Evolutionary conservation across 1,140 invertebrate species (phyloP), one percentile per base, ranked within the genome.

Genomic region (Calephelis nemesis): DNA sequence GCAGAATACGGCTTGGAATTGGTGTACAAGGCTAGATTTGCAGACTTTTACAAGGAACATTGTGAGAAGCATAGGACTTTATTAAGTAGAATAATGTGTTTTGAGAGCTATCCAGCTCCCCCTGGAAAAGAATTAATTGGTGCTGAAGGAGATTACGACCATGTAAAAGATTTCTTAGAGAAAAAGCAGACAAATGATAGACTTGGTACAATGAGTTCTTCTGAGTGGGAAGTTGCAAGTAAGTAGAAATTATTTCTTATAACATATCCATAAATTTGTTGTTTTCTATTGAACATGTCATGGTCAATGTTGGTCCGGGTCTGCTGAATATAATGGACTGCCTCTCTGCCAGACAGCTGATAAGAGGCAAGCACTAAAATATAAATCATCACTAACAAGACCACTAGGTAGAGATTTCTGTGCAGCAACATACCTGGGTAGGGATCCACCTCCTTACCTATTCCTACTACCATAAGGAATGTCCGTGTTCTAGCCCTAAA

Each of bases 221-320:
- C 95, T 13, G 98, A 99, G 92, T 99, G 98, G 98, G 98, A 99
- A 92, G 97, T 96, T 66, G 94, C 95, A 70, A 96, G 97, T 97
- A 93, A 96, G 91, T 93, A 77, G 6, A 45, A 7, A 5, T 66
- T 45, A 71, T 70, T 19, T 19, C 15, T 19, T 19, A 19, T 19
- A 19, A 30, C 30, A 30, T 30, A 30, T 30, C 30, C 30, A 30
- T 30, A 30, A 2, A 30, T 30, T 30, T 30, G 30, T 30, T 4
- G n/a, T 30, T 30, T 30, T 19, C 15, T 30, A 30, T 3, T 30
- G 3, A 30, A 30, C 4, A 19, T 1, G 15, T 19, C 15, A 19
- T 30, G 30, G 30, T 30, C 4, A 19, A 4, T 30, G 30, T 30
- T 30, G 30, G 30, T 30, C 30, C 30, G 2, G 30, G 30, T 30